These are phyloP conservation scores for Eristalis pertinax DNA, from an alignment of 2,888 invertebrate genomes.

Conservation along the genomic window DNA sequence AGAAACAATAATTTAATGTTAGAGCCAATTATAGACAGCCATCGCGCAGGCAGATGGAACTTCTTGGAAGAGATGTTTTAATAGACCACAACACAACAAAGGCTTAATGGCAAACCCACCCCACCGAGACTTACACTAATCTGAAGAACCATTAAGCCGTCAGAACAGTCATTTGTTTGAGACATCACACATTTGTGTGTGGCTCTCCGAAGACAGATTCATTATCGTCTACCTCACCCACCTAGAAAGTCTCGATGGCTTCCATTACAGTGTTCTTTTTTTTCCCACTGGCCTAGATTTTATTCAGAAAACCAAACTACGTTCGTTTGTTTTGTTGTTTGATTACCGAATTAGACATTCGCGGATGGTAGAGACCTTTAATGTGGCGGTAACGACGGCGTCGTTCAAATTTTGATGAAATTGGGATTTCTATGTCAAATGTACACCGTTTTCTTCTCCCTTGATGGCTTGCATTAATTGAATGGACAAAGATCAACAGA, in stretches of 20 bases:
- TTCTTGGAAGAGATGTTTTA: not conserved
- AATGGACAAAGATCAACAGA: constrained; percentile 8
- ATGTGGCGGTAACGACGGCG: constrained; percentile 16
- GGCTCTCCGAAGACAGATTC: not conserved
- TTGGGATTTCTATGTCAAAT: constrained; percentile 66
- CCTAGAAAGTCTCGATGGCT: not conserved
- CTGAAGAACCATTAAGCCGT: constrained; percentile 17
- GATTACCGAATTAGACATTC: constrained; percentile 61
- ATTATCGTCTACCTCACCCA: constrained; percentile 10
- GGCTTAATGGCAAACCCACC: not conserved
- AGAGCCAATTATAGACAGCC: not conserved
- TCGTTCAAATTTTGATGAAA: constrained; percentile 6
- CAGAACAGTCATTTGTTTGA: not conserved
- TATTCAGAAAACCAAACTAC: constrained; percentile 12
- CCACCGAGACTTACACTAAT: not conserved
- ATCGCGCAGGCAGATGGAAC: not conserved
- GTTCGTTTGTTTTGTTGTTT: constrained; percentile 43
- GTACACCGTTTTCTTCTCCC: constrained; percentile 6
- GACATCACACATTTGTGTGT: not conserved
- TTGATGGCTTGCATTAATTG: not conserved
- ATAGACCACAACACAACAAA: not conserved
- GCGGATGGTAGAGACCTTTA: constrained; percentile 22
- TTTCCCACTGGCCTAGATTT: constrained; percentile 31
- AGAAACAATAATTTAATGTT: not conserved
- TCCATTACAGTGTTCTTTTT: not conserved